These are phyloP conservation scores for Pluvianellus socialis DNA, from an alignment of 2,113 vertebrate genomes.

Conservation along the genomic window DNA sequence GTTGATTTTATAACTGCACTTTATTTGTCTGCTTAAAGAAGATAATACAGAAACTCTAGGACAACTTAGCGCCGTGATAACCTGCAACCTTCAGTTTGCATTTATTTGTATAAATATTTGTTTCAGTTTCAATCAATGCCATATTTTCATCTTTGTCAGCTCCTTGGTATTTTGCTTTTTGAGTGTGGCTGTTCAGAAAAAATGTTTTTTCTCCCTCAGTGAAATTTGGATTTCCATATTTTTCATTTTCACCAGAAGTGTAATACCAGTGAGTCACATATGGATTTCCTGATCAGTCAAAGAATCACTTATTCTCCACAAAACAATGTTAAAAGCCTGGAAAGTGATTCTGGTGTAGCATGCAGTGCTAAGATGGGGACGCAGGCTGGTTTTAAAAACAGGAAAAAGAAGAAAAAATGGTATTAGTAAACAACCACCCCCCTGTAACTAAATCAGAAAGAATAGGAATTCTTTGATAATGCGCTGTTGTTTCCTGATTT, in stretches of 20 bases:
- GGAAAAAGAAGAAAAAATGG: background rate
- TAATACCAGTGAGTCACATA: background rate
- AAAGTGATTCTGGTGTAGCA: rapidly evolving
- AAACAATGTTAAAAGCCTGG: background rate
- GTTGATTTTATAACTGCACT: slow-evolving; percentile 15
- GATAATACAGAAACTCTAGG: background rate
- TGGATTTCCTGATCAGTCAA: background rate
- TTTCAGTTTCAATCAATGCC: background rate
- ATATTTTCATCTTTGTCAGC: background rate
- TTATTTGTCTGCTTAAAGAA: background rate
- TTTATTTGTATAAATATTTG: background rate
- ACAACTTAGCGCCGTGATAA: background rate
- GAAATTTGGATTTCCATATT: background rate
- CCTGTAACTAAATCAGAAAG: background rate
- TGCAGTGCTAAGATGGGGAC: background rate
- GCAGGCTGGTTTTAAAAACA: background rate
- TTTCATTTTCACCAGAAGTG: background rate
- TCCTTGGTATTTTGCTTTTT: background rate
- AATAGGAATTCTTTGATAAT: background rate
- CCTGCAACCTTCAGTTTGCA: background rate
- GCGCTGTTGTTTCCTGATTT: background rate
- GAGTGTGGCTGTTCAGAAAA: background rate
- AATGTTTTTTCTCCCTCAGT: background rate
- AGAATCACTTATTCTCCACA: background rate
- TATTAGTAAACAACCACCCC: background rate